Percentiles rank a stretch among this genome's conserved stretches.
These are phyloP conservation scores for Lordiphosa clarofinis DNA, from an alignment of 1,140 invertebrate species.

Conservation along the genomic window DNA sequence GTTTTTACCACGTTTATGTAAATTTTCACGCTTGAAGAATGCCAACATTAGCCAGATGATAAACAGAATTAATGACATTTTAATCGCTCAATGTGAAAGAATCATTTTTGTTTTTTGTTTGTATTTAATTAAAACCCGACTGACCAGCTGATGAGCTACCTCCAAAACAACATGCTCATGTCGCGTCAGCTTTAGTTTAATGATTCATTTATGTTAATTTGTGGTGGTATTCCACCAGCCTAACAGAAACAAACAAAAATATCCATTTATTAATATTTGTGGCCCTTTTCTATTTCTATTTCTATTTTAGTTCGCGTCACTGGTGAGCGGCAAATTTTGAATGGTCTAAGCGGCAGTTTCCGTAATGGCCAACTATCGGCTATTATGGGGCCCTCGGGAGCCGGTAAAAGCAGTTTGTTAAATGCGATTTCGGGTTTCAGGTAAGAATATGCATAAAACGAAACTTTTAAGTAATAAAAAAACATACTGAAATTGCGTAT, in stretches of 20 bases:
- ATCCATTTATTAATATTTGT: constrained; percentile 7
- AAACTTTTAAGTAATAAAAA: constrained; percentile 6
- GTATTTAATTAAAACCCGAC: too few relatives aligned
- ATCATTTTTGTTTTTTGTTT: too few relatives aligned
- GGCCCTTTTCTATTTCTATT: constrained; percentile 16
- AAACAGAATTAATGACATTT: too few relatives aligned
- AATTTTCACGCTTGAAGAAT: too few relatives aligned
- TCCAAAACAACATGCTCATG: too few relatives aligned
- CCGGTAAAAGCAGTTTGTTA: constrained; percentile 89
- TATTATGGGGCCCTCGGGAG: constrained; percentile 92
- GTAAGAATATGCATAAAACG: constrained; percentile 79
- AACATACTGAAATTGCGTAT: not conserved
- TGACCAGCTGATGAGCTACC: too few relatives aligned
- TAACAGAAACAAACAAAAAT: not conserved
- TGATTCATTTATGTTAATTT: not conserved
- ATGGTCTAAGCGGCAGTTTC: constrained; percentile 86
- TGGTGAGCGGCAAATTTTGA: constrained; percentile 81
- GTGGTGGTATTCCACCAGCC: not conserved
- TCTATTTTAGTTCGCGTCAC: constrained; percentile 61
- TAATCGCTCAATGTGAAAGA: too few relatives aligned
- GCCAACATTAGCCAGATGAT: too few relatives aligned
- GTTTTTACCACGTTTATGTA: too few relatives aligned
- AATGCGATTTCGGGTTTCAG: constrained; percentile 87
- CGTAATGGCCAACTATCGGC: constrained; percentile 88
- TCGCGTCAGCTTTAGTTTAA: too few relatives aligned